Conservation (phyloP, 1,140 invertebrate species). For the Macrostomum lignano region DNA sequence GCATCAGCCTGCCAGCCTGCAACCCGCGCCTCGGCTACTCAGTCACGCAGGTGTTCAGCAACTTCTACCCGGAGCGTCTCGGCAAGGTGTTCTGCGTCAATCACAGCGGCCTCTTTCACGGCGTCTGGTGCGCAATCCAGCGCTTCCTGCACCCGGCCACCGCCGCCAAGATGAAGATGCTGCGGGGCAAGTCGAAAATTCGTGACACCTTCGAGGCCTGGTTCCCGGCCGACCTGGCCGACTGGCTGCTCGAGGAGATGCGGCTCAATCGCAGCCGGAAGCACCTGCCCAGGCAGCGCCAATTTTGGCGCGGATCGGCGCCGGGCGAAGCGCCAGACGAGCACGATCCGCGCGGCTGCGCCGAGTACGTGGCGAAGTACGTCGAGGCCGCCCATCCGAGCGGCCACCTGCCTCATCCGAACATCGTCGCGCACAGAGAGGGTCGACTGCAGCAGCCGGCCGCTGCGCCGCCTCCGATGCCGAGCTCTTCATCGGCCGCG, state of each 20-base stretch:
- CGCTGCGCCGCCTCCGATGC: too few relatives aligned
- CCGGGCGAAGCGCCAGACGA: too few relatives aligned
- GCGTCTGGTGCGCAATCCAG: constrained; percentile 21
- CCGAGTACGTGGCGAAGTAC: too few relatives aligned
- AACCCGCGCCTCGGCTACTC: constrained; percentile 20
- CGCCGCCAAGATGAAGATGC: constrained; percentile 13
- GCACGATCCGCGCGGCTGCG: too few relatives aligned
- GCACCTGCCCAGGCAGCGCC: too few relatives aligned
- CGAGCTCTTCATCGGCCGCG: too few relatives aligned
- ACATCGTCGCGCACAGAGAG: too few relatives aligned
- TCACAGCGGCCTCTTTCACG: constrained; percentile 19
- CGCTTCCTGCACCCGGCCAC: constrained; percentile 16
- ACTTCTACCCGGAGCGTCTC: constrained; percentile 22
- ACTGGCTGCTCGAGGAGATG: constrained; percentile 19
- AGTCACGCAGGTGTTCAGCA: constrained; percentile 14
- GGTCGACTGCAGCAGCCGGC: too few relatives aligned
- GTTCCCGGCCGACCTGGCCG: constrained; percentile 14
- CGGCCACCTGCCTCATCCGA: too few relatives aligned
- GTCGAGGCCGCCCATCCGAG: too few relatives aligned
- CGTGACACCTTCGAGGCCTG: constrained; percentile 11
- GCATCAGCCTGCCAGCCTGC: constrained; percentile 18
- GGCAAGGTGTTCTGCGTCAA: constrained; percentile 19
- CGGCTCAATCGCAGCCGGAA: constrained; percentile 15
- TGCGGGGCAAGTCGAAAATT: constrained; percentile 13
- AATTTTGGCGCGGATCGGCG: too few relatives aligned